Base-by-base conservation (phyloP, 2,797 vertebrate species). In the Spea hammondii region DNA sequence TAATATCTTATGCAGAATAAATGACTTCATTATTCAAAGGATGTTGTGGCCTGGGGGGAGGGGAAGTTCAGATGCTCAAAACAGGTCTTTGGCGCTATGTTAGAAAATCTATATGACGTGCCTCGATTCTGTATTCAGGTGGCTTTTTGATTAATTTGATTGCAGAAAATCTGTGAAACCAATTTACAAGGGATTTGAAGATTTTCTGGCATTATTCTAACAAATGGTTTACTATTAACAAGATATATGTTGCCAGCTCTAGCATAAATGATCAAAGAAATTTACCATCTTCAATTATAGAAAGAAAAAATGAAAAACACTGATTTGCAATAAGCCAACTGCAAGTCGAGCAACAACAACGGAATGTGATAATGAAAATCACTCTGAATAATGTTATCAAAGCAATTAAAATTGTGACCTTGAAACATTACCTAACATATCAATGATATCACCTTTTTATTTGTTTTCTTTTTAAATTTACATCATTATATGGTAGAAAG, bases 201-300 rank as follows among this genome's bases (percentile, higher is more conserved):
- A 79, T 71, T 83, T 83, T 50, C 75, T 85, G 75, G 76, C 80
- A 86, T 82, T 85, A 85, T 74, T 82, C 70, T 83, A 84, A 87
- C 86, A 86, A 89, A 88, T 55, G n/a, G 74, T 49, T 67, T 57
- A 83, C 85, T 62, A 88, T 87, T 87, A 88, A 84, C 80, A 51
- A 83, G 74, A 84, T 86, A 88, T 84, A 87, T 85, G 83, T 86
- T 78, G 76, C 84, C 84, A 73, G 78, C 67, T 71, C 62, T 70
- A 85, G 85, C 86, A 85, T 54, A 85, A 88, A 85, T 84, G 86
- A 89, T 89, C 53, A 88, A 77, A 79, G 2, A 84, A 86, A 86
- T 86, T 79, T 82, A 84, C 77, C 83, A 67, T 76, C 80, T 86
- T 89, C 83, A 85, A 84, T 76, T 88, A 84, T 13, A 12, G 79